Evolutionary conservation across 2,888 invertebrate genomes (phyloP).

Genomic region (Pollenia angustigena): DNA sequence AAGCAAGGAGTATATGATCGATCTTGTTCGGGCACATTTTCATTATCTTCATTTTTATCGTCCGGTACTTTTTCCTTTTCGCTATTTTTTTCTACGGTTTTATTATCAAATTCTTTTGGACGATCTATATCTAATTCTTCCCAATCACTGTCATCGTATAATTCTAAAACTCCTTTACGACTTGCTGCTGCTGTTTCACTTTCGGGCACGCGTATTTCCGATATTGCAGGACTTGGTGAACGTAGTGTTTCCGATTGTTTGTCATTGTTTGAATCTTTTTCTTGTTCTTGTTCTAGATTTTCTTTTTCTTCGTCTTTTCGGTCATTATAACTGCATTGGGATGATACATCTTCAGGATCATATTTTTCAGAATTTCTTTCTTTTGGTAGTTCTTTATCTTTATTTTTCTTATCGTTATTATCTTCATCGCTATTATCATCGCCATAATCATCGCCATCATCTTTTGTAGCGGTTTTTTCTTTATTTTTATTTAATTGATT

Average conservation of each 20-base stretch:
- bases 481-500: conserved; percentile 51
- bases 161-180: conserved; percentile 84
- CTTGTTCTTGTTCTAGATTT: conserved; percentile 6
- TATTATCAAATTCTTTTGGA: conserved; percentile 75
- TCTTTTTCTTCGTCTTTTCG: conserved; percentile 22
- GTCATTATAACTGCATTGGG: conserved; percentile 39
- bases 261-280: conserved; percentile 38
- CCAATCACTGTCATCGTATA: conserved; percentile 86
- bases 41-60: conserved; percentile 45
- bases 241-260: conserved; percentile 50
- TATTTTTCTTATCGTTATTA: conserved; percentile 46
- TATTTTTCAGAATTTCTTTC: conserved; percentile 51
- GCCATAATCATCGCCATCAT: conserved; percentile 61
- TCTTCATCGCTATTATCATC: conserved; percentile 55
- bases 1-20: conserved; percentile 90
- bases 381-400: conserved; percentile 38
- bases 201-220: conserved; percentile 74
- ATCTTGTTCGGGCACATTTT: conserved; percentile 85
- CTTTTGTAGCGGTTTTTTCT: conserved; percentile 34
- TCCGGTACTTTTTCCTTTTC: conserved; percentile 26
- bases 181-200: conserved; percentile 75
- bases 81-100: conserved; percentile 49
- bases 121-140: conserved; percentile 83
- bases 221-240: conserved; percentile 73
- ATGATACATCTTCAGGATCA: conserved; percentile 64